Percentiles rank a stretch among this genome's conserved stretches.
These are phyloP conservation scores for Drosophila nasuta DNA, from an alignment of 1,140 invertebrate species.

Conservation along the genomic window DNA sequence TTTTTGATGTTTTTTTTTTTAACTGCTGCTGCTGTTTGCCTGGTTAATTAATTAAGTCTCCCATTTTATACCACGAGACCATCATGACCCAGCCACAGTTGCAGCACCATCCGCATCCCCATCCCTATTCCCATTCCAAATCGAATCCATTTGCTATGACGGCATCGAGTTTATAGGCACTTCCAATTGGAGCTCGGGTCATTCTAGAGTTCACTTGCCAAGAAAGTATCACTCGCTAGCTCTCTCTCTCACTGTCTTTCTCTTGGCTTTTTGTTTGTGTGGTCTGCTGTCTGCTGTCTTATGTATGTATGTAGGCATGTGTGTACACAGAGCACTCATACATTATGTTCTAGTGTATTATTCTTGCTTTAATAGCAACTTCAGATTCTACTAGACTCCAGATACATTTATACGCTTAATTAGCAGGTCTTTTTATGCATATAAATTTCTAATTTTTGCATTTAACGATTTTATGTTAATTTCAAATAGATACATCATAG, in stretches of 20 bases:
- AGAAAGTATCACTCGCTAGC: not conserved
- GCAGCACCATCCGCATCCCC: not conserved
- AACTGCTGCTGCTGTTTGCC: conserved; percentile 24
- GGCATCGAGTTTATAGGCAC: not conserved
- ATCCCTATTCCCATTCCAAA: not conserved
- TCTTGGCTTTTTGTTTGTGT: not conserved
- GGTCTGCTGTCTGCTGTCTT: not conserved
- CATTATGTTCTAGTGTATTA: too few species aligned
- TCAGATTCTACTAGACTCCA: too few species aligned
- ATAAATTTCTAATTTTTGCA: too few species aligned
- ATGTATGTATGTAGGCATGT: too few species aligned
- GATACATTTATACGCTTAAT: too few species aligned
- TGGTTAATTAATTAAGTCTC: conserved; percentile 60
- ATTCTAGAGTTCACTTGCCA: not conserved
- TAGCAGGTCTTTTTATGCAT: too few species aligned
- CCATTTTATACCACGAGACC: conserved; percentile 29
- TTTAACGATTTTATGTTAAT: too few species aligned
- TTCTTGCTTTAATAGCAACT: too few species aligned
- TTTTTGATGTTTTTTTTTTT: not conserved
- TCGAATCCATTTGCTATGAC: not conserved
- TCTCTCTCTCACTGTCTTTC: not conserved
- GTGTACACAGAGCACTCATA: too few species aligned
- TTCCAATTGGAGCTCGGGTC: conserved; percentile 2
- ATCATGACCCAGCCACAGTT: not conserved
- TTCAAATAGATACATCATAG: too few species aligned